Evolutionary conservation across 2,888 invertebrate species (phyloP).

Genomic region (Abrostola tripartita): DNA sequence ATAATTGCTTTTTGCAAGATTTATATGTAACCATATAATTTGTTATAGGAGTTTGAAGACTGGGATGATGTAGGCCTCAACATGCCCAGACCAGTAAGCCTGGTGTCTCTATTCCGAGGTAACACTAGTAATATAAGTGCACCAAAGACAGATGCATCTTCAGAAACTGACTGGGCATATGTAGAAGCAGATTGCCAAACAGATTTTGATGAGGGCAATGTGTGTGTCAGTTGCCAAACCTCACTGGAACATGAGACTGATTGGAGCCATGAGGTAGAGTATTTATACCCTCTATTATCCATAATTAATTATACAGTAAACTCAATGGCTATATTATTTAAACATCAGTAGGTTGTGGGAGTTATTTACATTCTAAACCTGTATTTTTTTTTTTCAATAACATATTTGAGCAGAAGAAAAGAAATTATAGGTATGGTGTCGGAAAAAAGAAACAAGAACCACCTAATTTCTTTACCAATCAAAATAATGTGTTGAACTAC

Average conservation of each 20-base stretch:
- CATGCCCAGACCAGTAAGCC: constrained; percentile 93
- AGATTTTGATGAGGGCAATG: constrained; percentile 78
- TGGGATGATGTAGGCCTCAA: constrained; percentile 97
- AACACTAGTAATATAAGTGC: constrained; percentile 72
- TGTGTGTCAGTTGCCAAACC: constrained; percentile 82
- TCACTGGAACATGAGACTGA: constrained; percentile 74
- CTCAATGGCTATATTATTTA: no score
- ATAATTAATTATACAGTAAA: no score
- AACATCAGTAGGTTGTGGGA: no score
- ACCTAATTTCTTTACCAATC: no score
- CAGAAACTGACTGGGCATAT: constrained; percentile 80
- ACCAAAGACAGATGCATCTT: constrained; percentile 79
- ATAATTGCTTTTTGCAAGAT: not conserved
- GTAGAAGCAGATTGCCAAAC: constrained; percentile 81
- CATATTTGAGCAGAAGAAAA: no score
- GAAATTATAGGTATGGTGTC: no score
- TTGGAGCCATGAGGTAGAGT: constrained; percentile 82
- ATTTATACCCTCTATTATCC: not conserved
- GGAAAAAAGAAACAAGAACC: no score
- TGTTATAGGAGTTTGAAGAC: constrained; percentile 93
- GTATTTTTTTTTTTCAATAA: no score
- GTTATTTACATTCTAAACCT: no score
- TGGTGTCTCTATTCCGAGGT: constrained; percentile 91
- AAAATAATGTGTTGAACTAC: no score
- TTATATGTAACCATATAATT: not conserved